Conservation (phyloP, 1,140 invertebrate genomes). For the Magallana ariakensis region DNA sequence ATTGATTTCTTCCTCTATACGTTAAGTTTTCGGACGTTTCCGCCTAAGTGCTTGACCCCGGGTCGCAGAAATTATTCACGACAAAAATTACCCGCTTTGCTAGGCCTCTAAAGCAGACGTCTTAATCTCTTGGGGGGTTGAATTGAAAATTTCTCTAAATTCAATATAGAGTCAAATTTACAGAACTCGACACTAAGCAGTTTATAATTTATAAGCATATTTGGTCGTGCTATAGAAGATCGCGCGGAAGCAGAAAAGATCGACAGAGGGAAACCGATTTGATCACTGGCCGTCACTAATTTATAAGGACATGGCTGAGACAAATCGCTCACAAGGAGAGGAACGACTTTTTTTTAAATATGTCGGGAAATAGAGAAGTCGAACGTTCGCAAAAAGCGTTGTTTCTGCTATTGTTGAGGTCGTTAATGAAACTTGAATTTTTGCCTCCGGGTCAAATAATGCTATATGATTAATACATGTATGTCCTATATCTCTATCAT, state of each 20-base stretch:
- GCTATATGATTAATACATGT: no score
- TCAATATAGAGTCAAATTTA: slow-evolving; percentile 30
- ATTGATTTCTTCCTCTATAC: slow-evolving; percentile 22
- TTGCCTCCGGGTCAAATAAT: no score
- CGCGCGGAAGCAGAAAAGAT: slow-evolving; percentile 5
- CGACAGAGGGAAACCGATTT: not conserved
- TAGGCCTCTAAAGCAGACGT: slow-evolving; percentile 1
- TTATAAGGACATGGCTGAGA: not conserved
- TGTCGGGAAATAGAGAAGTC: no score
- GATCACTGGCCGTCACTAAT: slow-evolving; percentile 18
- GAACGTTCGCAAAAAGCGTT: no score
- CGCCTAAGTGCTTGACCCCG: slow-evolving; percentile 27
- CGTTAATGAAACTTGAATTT: no score
- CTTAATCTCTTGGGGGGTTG: not conserved
- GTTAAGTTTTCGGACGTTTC: not conserved
- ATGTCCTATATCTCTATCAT: no score
- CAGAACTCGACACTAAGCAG: slow-evolving; percentile 18
- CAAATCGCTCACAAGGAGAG: not conserved
- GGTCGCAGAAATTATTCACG: slow-evolving; percentile 25
- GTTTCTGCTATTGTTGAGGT: no score
- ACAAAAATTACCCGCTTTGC: slow-evolving; percentile 27
- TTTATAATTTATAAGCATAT: slow-evolving; percentile 31
- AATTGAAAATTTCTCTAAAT: slow-evolving; percentile 12
- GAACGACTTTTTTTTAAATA: no score
- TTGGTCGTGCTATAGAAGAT: slow-evolving; percentile 9